Evolutionary conservation across 1,140 invertebrate species (phyloP).

Genomic region (Drosophila biarmipes): DNA sequence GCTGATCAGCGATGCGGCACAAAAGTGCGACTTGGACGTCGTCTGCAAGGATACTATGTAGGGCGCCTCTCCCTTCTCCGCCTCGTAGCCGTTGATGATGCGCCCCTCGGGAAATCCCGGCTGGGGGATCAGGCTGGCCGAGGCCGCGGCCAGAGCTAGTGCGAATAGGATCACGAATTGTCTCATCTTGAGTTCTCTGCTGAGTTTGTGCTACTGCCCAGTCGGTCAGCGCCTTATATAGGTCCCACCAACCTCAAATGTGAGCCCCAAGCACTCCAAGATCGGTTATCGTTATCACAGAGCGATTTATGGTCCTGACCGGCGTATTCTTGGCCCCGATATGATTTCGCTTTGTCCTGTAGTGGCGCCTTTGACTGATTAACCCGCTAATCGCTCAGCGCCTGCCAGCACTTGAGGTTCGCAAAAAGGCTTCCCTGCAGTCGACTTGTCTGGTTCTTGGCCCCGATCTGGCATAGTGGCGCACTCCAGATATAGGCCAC

Average conservation of each 20-base stretch:
- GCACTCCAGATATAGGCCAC: neutral
- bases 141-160: slow-evolving; percentile 56
- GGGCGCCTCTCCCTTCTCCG: slow-evolving; percentile 64
- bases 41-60: slow-evolving; percentile 74
- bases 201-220: slow-evolving; percentile 22
- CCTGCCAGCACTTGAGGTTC: slow-evolving; percentile 9
- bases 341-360: slow-evolving; percentile 31
- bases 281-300: slow-evolving; percentile 42
- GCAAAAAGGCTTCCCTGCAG: neutral
- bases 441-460: slow-evolving; percentile 23
- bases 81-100: slow-evolving; percentile 82
- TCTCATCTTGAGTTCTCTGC: slow-evolving; percentile 56
- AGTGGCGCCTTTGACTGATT: slow-evolving; percentile 19
- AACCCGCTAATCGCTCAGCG: neutral
- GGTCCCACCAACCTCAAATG: slow-evolving; percentile 19
- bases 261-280: slow-evolving; percentile 8
- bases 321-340: slow-evolving; percentile 15
- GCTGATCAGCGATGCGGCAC: slow-evolving; percentile 54
- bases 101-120: slow-evolving; percentile 71
- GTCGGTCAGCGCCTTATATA: slow-evolving; percentile 48
- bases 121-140: slow-evolving; percentile 36
- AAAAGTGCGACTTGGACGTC: slow-evolving; percentile 45
- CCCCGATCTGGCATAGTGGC: neutral
- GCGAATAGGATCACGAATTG: slow-evolving; percentile 63
- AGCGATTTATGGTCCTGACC: slow-evolving; percentile 60